phyloP scores from a whole-genome alignment of 2,797 vertebrate genomes.

The Sebastes elongatus region DNA sequence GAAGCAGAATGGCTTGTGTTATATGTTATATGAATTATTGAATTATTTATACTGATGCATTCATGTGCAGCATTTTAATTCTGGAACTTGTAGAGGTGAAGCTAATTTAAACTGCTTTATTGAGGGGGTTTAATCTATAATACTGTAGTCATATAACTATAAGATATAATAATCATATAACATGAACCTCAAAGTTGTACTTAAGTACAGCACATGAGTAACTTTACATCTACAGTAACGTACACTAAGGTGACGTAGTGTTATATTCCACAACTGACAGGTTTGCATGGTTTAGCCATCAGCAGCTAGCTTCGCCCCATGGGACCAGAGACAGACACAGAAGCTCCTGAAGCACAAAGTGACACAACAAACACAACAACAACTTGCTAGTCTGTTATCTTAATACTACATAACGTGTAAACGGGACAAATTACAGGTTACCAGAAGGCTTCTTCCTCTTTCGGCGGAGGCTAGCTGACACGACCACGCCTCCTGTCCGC shows the following conservation, averaged over 20 bases:
- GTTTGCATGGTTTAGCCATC: background rate
- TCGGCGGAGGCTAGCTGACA: background rate
- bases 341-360: background rate
- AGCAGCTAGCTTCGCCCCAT: background rate
- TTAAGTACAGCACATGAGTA: too few relatives aligned
- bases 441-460: background rate
- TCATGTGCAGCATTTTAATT: background rate
- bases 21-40: background rate
- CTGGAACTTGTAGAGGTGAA: background rate
- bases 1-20: background rate
- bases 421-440: background rate
- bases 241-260: background rate
- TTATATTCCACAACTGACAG: background rate
- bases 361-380: background rate
- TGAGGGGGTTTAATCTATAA: background rate
- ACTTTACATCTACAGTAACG: background rate
- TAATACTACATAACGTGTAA: too few relatives aligned
- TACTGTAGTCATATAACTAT: too few relatives aligned
- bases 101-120: background rate
- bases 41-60: background rate
- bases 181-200: too few relatives aligned
- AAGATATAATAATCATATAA: background rate
- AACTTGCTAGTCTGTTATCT: background rate
- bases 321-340: too few relatives aligned
- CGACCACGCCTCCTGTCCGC: background rate